Conservation (phyloP, 2,797 vertebrate species). For the Sphenopsis melanotis region DNA sequence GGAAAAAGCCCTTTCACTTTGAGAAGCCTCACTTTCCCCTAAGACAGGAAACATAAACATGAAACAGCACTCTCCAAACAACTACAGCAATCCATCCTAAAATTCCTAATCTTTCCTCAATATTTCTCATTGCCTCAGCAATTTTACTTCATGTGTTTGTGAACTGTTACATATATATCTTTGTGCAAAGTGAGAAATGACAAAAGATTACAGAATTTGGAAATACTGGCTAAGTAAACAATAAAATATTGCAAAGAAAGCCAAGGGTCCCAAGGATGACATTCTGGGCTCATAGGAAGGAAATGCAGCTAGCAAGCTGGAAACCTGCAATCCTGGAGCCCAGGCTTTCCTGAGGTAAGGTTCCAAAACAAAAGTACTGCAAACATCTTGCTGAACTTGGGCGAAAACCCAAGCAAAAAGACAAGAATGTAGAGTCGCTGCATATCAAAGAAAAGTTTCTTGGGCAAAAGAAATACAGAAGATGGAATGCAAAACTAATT, state of each 20-base stretch:
- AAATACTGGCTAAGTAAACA: neutral
- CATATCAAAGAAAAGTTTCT: neutral
- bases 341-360: neutral
- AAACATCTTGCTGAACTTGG: neutral
- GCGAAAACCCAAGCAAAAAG: neutral
- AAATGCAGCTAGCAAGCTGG: neutral
- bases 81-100: neutral
- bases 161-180: neutral
- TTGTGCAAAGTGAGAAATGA: neutral
- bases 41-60: neutral
- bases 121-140: neutral
- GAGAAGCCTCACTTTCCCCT: neutral
- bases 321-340: neutral
- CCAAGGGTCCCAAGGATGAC: neutral
- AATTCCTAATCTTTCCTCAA: neutral
- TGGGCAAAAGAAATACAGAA: neutral
- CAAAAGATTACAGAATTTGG: neutral
- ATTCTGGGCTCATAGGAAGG: neutral
- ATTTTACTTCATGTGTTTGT: neutral
- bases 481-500: neutral
- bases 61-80: neutral
- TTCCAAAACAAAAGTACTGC: slow-evolving; percentile 21
- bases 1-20: neutral
- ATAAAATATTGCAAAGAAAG: neutral
- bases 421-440: neutral